Evolutionary conservation across 1,140 invertebrate species (phyloP), one percentile per base, ranked within the genome.

Genomic region (Aphis gossypii): DNA sequence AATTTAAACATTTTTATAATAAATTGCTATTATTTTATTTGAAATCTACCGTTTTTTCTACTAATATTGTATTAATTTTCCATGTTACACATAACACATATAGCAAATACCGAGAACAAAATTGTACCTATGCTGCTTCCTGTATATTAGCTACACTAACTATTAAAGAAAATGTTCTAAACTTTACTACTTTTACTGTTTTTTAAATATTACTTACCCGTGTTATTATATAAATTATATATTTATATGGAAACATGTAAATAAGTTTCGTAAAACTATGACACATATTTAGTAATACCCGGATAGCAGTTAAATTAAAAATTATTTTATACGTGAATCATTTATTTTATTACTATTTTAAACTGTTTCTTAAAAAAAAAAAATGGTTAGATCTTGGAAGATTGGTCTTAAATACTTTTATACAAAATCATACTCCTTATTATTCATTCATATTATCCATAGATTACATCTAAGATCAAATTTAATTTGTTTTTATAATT

Each of bases 271-370:
- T 68, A 68, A n/a, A 68, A 68, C 56, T 60, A 60, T 60, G 56
- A 60, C 25, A 14, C 56, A 7, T 56, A 56, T 0, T 0, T 25
- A 14, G 60, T 68, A 30, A 1, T 68, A 68, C 30, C n/a, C 30
- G 60, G 30, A 68, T 14, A 68, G 30, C 11, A 4, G 30, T 68
- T n/a, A 68, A n/a, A 68, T n/a, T 18, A 76, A 76, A 76, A 76
- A n/a, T n/a, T n/a, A 76, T 76, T 76, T 76, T n/a, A 6, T 76
- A 18, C 60, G 18, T n/a, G 0, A 76, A 76, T 76, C 14, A 76
- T 76, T n/a, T 76, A 76, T 76, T 76, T 76, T n/a, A n/a, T 76
- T n/a, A 76, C 60, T 76, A 76, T 76, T 76, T 76, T 60, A 41
- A 60, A 60, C 56, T 60, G 56, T 60, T 60, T 60, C 9, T 60